phyloP scores from a whole-genome alignment of 64 coral and sea anemone genomes.

The Dendronephthya gigantea region DNA sequence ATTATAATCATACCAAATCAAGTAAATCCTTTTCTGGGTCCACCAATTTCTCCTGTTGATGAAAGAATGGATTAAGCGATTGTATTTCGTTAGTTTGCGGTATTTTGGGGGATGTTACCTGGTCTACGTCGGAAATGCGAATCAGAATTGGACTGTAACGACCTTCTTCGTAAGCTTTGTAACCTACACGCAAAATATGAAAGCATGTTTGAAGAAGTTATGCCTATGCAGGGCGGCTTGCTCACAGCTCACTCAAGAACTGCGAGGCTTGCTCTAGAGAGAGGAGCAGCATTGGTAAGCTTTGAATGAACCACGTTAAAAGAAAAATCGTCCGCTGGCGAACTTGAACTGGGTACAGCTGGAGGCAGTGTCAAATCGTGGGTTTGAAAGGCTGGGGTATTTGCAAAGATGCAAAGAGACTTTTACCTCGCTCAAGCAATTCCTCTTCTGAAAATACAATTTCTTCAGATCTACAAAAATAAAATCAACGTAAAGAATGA shows the following conservation, averaged over 20 bases:
- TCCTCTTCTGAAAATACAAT: constrained; percentile 76
- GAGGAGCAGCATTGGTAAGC: neutral
- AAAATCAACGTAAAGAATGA: neutral
- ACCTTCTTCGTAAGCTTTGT: constrained; percentile 76
- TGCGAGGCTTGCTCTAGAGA: no score
- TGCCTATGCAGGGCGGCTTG: neutral
- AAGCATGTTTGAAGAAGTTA: neutral
- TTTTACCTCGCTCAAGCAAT: constrained; percentile 59
- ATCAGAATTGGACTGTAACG: constrained; percentile 81
- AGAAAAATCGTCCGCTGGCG: no score
- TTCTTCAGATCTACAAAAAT: neutral
- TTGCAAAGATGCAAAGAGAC: neutral
- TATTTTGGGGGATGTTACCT: constrained; percentile 16
- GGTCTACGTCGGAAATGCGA: constrained; percentile 66
- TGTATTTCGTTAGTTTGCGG: neutral
- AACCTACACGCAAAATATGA: constrained; percentile 40
- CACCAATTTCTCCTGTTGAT: neutral
- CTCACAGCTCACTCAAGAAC: no score
- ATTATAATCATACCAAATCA: neutral
- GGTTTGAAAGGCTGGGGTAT: no score
- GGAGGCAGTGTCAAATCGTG: no score
- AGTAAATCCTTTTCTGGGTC: neutral
- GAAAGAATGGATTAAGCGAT: neutral
- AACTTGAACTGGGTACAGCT: no score
- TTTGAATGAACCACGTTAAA: no score